Percentiles rank a stretch among this genome's conserved stretches.
phyloP scores from a whole-genome alignment of 1,140 invertebrate species.

The Medauroidea extradentata region DNA sequence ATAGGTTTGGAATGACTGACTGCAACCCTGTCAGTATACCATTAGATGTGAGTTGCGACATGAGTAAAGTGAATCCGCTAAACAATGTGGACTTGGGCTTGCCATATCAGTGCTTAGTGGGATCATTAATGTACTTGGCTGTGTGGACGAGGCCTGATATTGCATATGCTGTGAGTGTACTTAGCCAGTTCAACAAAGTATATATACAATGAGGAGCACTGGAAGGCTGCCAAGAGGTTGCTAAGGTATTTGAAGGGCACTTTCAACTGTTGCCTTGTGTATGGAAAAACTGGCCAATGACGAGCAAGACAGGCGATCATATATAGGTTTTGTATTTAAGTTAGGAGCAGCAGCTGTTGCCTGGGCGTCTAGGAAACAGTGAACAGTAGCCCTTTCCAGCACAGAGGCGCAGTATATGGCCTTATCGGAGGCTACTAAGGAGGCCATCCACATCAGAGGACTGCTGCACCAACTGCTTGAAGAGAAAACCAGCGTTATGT shows the following conservation, averaged over 20 bases:
- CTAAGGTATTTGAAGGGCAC: slow-evolving; percentile 43
- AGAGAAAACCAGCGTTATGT: not conserved
- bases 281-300: slow-evolving; percentile 23
- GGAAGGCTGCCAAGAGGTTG: slow-evolving; percentile 41
- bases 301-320: slow-evolving; percentile 29
- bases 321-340: slow-evolving; percentile 37
- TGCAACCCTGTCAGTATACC: slow-evolving; percentile 28
- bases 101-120: slow-evolving; percentile 34
- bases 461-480: slow-evolving; percentile 20
- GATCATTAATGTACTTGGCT: slow-evolving; percentile 42
- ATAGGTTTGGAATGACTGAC: slow-evolving; percentile 32
- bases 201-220: slow-evolving; percentile 34
- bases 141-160: slow-evolving; percentile 46
- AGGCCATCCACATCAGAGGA: slow-evolving; percentile 34
- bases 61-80: slow-evolving; percentile 13
- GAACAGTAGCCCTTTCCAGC: slow-evolving; percentile 42
- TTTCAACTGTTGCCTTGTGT: slow-evolving; percentile 21
- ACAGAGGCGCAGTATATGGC: slow-evolving; percentile 47
- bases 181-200: slow-evolving; percentile 44
- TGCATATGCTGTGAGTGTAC: slow-evolving; percentile 39
- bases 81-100: too few species aligned
- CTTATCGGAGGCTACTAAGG: slow-evolving; percentile 35
- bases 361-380: slow-evolving; percentile 49
- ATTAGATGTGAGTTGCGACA: slow-evolving; percentile 20
- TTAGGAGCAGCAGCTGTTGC: slow-evolving; percentile 40